Conservation (phyloP, 2,888 invertebrate species). For the Busseola fusca region DNA sequence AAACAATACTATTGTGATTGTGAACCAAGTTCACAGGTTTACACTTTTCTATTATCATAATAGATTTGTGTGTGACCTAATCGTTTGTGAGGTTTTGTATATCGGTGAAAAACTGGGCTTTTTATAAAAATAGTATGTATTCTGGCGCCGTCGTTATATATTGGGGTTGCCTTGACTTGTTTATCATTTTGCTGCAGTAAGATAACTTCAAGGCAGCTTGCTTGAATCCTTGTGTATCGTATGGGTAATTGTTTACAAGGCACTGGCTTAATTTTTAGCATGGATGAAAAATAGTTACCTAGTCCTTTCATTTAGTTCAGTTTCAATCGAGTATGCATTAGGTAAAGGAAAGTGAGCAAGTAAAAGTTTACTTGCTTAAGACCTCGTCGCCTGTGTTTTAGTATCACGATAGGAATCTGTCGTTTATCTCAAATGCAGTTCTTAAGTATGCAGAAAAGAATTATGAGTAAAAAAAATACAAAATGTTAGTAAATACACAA, state of each 20-base stretch:
- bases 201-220: conserved; percentile 1
- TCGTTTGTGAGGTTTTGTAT: neutral
- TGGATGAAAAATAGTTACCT: neutral
- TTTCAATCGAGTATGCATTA: neutral
- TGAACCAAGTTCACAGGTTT: conserved; percentile 11
- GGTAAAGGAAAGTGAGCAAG: neutral
- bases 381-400: neutral
- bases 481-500: neutral
- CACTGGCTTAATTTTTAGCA: neutral
- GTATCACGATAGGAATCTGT: neutral
- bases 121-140: neutral
- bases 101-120: neutral
- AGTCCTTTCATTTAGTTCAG: neutral
- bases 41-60: conserved; percentile 21
- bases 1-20: conserved; percentile 34
- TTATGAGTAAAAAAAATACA: neutral
- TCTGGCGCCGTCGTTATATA: neutral
- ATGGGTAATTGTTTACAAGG: neutral
- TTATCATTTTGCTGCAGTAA: neutral
- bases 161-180: neutral
- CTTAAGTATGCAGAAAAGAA: neutral
- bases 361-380: no score
- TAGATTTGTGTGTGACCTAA: conserved; percentile 32
- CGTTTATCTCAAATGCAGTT: neutral
- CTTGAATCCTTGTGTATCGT: neutral